Evolutionary conservation across 1,140 invertebrate species (phyloP), one percentile per base, ranked within the genome.

Genomic region (Dendrolimus kikuchii): DNA sequence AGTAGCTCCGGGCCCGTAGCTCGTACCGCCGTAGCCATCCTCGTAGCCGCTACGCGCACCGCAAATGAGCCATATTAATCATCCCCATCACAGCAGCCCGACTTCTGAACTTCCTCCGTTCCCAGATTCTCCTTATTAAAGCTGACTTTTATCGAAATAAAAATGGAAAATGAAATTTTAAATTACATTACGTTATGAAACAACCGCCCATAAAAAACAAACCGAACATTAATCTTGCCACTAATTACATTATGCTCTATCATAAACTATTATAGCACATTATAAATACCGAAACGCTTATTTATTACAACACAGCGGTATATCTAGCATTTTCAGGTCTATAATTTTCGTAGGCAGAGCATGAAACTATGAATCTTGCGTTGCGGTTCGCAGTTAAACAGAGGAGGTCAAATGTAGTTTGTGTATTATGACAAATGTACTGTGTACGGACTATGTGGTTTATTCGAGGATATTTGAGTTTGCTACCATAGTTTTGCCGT

Each of bases 1-100:
- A 46, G 52, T 52, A 55, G 54, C 54, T 42, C 9, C 48, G 57
- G 56, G 49, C 56, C 50, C 59, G 56, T 55, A 53, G 63, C 49
- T 9, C 47, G 51, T 53, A 8, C 7, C n/a, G 51, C 42, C 61
- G 60, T 60, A 60, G 57, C 59, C 43, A 23, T 23, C 23, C 23
- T 36, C 52, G 52, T 55, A 49, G 58, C 49, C 41, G 44, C 46
- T 43, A 66, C 66, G 71, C 68, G 74, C 67, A 68, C 77, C 81
- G 64, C 78, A 85, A 83, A 83, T 85, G 80, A 83, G 78, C 70
- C 68, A 74, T 85, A 85, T 83, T 81, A 85, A 85, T 85, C 80
- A 83, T 85, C 71, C 66, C 64, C 74, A 85, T 82, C 74, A 81
- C 58, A 72, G 66, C 70, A 74, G 68, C 74, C 71, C 63, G 77